Base-by-base conservation (phyloP, 2,797 vertebrate species). In the Acropternis orthonyx region DNA sequence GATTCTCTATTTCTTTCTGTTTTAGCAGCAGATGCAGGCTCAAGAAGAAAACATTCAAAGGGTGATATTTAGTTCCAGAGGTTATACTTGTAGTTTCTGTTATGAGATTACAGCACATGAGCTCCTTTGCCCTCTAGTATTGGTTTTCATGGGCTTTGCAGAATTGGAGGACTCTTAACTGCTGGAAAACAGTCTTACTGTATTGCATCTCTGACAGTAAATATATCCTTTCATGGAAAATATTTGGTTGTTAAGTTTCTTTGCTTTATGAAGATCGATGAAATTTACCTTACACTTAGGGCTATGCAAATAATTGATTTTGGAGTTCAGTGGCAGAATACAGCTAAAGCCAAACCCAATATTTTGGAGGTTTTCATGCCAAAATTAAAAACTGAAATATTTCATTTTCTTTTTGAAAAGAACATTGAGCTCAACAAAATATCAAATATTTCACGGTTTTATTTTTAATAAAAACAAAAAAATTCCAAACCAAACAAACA, bases 301-400 rank as follows among this genome's bases (percentile, higher is more conserved):
- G 55, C 83, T 84, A 78, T 52, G 71, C 59, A 94, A 94, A 84
- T 93, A 95, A 92, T 41, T 81, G 76, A 78, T 88, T 95, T 91
- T 84, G 61, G 85, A 92, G 71, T 66, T 89, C 71, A 95, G 26
- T 41, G 73, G 58, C 59, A 86, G 83, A 84, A 88, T 19, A 41
- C 10, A 41, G 43, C 51, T 76, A 51, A 92, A 92, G 83, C 80
- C 91, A 94, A 95, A 83, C 12, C 13, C 14, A 95, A 83, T 95
- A 84, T 94, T 95, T 94, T 77, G 49, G 56, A 54, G 5, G 7
- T 7, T 51, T 89, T 72, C 85, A 90, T 92, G 85, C 61, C 85
- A 95, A 84, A 96, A 71, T 58, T 19, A 62, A 86, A 95, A 77
- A 0, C 15, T 10, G 14, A 90, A 77, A 75, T 80, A 86, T 88